phyloP scores from a whole-genome alignment of 2,797 vertebrate genomes.

The Thripadectes ignobilis region DNA sequence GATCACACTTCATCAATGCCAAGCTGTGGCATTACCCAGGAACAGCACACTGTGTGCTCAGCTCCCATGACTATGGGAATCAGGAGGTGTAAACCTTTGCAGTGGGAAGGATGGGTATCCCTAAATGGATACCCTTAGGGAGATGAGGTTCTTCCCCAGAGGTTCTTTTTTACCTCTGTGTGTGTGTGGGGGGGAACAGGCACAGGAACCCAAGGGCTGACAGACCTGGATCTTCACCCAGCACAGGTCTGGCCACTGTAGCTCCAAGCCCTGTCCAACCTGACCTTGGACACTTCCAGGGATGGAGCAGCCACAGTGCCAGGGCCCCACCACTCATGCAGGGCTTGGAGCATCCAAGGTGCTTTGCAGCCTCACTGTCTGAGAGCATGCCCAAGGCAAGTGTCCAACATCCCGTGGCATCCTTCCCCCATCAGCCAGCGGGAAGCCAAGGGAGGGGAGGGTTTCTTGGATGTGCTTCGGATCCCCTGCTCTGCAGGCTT shows the following conservation, averaged over 20 bases:
- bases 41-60: not conserved
- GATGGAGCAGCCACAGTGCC: not conserved
- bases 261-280: not conserved
- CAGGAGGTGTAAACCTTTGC: not conserved
- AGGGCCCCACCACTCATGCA: not conserved
- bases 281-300: not conserved
- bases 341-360: not conserved
- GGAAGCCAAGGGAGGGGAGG: not conserved
- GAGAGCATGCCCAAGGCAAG: not conserved
- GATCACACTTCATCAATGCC: accelerated
- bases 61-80: not conserved
- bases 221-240: not conserved
- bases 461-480: accelerated
- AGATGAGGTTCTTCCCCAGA: not conserved
- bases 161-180: not conserved
- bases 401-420: not conserved
- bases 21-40: no score
- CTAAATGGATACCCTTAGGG: not conserved
- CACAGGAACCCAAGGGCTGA: not conserved
- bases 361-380: not conserved
- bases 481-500: not conserved
- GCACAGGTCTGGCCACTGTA: not conserved
- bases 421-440: not conserved
- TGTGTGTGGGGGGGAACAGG: not conserved
- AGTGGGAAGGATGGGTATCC: not conserved